phyloP scores from a whole-genome alignment of 2,888 invertebrate genomes.

The Buathra laborator region DNA sequence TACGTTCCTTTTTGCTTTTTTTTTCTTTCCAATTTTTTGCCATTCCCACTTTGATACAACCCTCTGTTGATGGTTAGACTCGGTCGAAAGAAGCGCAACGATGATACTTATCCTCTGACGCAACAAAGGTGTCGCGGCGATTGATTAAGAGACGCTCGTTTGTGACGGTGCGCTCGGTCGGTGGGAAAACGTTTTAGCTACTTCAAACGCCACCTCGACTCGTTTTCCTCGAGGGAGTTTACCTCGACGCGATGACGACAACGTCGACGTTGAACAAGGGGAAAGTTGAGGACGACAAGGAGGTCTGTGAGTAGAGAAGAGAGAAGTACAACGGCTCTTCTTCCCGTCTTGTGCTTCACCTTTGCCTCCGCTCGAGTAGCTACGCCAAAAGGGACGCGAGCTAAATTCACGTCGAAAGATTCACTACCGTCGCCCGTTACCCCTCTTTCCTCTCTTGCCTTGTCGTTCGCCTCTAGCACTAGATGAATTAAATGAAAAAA shows the following conservation, averaged over 20 bases:
- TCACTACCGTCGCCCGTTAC: slow-evolving; percentile 34
- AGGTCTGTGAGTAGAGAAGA: slow-evolving; percentile 41
- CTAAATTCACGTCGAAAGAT: slow-evolving; percentile 55
- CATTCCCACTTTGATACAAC: not conserved
- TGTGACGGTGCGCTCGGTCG: slow-evolving; percentile 37
- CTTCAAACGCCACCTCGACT: slow-evolving; percentile 58
- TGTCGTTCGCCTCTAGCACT: slow-evolving; percentile 20
- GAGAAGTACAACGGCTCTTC: slow-evolving; percentile 56
- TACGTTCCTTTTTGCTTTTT: not conserved
- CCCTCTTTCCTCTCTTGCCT: slow-evolving; percentile 27
- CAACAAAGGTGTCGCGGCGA: slow-evolving; percentile 46
- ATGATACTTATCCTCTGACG: slow-evolving; percentile 26
- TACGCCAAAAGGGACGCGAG: slow-evolving; percentile 34
- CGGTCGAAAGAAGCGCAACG: not conserved
- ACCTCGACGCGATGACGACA: slow-evolving; percentile 34
- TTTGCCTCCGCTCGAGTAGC: slow-evolving; percentile 38
- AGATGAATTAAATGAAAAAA: slow-evolving; percentile 13
- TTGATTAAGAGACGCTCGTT: slow-evolving; percentile 57
- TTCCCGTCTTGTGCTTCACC: slow-evolving; percentile 29
- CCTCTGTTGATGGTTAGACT: not conserved
- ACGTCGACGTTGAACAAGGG: slow-evolving; percentile 10
- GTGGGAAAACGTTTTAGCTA: slow-evolving; percentile 43
- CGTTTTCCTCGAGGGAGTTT: slow-evolving; percentile 47
- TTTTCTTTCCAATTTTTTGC: not conserved
- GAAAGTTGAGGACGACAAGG: slow-evolving; percentile 18